phyloP scores from a whole-genome alignment of 2,113 vertebrate genomes.

The Sinocyclocheilus grahami region DNA sequence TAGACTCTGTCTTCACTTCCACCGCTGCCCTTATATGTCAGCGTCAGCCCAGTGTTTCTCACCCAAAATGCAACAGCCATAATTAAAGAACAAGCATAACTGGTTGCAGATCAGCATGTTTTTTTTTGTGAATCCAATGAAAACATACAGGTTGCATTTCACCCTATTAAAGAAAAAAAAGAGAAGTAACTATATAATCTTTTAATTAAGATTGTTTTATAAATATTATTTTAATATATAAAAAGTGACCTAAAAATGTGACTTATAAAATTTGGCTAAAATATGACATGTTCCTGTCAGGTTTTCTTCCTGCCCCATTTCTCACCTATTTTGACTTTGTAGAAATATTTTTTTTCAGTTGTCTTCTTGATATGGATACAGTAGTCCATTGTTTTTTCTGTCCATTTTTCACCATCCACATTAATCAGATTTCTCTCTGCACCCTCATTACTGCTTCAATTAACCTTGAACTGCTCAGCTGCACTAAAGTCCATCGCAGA shows the following conservation, averaged over 20 bases:
- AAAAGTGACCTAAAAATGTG: too few species aligned
- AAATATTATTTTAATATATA: too few species aligned
- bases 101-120: neutral
- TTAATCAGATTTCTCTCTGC: conserved; percentile 47
- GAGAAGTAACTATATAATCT: too few species aligned
- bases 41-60: neutral
- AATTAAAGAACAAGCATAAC: neutral
- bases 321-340: neutral
- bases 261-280: neutral
- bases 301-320: neutral
- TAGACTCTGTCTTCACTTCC: neutral
- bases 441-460: conserved; percentile 53
- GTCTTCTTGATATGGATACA: neutral
- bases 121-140: neutral
- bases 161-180: neutral
- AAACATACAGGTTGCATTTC: neutral
- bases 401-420: neutral
- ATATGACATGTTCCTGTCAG: neutral
- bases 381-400: neutral
- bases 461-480: conserved; percentile 46
- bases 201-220: too few species aligned
- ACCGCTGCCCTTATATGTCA: neutral
- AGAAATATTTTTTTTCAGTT: neutral
- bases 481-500: conserved; percentile 34
- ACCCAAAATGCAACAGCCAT: neutral